These are phyloP conservation scores for Argyrosomus regius DNA, from an alignment of 2,797 vertebrate genomes.

Conservation along the genomic window DNA sequence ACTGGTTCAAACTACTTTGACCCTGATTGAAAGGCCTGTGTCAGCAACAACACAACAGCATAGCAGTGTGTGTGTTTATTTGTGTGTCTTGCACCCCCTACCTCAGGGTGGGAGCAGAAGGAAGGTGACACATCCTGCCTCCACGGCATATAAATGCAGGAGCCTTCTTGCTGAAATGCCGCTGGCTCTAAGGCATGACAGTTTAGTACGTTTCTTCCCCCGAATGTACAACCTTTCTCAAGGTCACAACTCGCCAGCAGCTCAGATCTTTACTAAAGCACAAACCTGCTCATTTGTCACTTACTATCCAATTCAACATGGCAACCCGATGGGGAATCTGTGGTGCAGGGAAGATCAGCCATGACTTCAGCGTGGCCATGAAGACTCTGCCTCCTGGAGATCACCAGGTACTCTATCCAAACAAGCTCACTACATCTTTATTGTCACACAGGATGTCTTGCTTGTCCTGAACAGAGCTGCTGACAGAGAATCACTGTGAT, in stretches of 20 bases:
- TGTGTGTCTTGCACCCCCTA: constrained; percentile 50
- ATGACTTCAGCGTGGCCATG: constrained; percentile 84
- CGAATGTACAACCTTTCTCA: constrained; percentile 61
- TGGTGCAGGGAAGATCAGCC: constrained; percentile 84
- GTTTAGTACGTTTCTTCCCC: constrained; percentile 53
- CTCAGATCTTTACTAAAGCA: constrained; percentile 52
- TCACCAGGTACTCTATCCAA: constrained; percentile 79
- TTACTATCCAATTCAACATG: constrained; percentile 70
- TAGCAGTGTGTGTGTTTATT: constrained; percentile 21
- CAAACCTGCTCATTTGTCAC: constrained; percentile 55
- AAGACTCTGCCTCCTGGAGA: constrained; percentile 81
- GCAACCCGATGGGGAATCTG: constrained; percentile 86
- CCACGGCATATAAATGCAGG: constrained; percentile 75
- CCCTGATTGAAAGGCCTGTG: constrained; percentile 50
- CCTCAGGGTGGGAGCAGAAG: constrained; percentile 62
- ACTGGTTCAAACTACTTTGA: constrained; percentile 60
- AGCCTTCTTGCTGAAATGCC: constrained; percentile 43
- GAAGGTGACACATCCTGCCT: constrained; percentile 69
- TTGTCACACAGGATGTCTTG: neutral
- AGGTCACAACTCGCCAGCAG: constrained; percentile 70
- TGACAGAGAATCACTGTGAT: constrained; percentile 17
- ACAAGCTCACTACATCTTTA: constrained; percentile 22
- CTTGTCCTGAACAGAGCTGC: constrained; percentile 10
- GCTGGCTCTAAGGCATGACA: constrained; percentile 56
- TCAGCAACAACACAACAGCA: constrained; percentile 59